These are phyloP conservation scores for Punctoribates punctum DNA, from an alignment of 2,888 invertebrate species.

Conservation along the genomic window DNA sequence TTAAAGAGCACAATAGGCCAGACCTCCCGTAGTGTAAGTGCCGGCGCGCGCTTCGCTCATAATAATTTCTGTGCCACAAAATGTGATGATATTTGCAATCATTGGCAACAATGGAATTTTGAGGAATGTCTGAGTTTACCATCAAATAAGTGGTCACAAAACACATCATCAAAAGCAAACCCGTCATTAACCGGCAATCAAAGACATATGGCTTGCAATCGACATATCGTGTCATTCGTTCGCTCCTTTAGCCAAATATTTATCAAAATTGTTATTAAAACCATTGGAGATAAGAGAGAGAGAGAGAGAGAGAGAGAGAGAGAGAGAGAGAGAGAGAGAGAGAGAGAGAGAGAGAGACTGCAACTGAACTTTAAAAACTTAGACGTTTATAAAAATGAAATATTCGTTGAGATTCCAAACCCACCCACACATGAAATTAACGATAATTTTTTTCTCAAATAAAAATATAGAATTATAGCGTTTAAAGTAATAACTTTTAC, in stretches of 20 bases:
- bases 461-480: slow-evolving; percentile 1
- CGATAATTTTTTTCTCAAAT: slow-evolving; percentile 7
- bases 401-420: background rate
- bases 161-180: slow-evolving; percentile 26
- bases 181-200: slow-evolving; percentile 30
- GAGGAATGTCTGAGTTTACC: slow-evolving; percentile 21
- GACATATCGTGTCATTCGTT: slow-evolving; percentile 10
- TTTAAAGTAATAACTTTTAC: slow-evolving; percentile 28
- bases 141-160: slow-evolving; percentile 34
- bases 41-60: slow-evolving; percentile 5
- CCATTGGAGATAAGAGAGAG: slow-evolving; percentile 10
- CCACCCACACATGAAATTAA: slow-evolving; percentile 21
- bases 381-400: background rate
- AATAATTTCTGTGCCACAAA: background rate
- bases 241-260: background rate
- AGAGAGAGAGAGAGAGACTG: slow-evolving; percentile 27
- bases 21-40: slow-evolving; percentile 30
- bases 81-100: slow-evolving; percentile 34
- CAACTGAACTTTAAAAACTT: background rate
- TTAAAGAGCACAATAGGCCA: slow-evolving; percentile 22
- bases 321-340: slow-evolving; percentile 35
- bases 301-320: slow-evolving; percentile 32
- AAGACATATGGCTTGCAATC: slow-evolving; percentile 32
- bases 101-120: slow-evolving; percentile 13
- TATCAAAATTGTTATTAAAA: background rate